Evolutionary conservation across 2,888 invertebrate species (phyloP).

Genomic region (Sarcophaga rosellei): DNA sequence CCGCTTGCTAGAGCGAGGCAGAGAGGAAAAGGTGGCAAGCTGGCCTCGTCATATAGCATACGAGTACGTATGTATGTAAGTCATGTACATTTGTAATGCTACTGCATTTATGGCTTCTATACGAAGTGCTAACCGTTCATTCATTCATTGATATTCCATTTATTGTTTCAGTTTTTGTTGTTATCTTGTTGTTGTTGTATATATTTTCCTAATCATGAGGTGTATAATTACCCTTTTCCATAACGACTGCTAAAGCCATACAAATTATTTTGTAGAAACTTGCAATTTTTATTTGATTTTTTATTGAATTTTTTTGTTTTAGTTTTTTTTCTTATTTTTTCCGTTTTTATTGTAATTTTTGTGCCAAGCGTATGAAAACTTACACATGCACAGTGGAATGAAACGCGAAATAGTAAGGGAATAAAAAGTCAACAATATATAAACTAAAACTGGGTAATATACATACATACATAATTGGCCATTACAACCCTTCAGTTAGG

Average conservation of each 20-base stretch:
- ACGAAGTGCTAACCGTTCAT: constrained; percentile 19
- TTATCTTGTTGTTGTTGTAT: neutral
- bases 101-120: constrained; percentile 36
- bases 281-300: constrained; percentile 44
- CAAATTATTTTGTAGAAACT: constrained; percentile 40
- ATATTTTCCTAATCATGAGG: constrained; percentile 52
- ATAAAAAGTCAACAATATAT: too few species aligned
- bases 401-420: neutral
- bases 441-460: too few species aligned
- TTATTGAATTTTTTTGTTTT: neutral
- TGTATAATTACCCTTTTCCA: constrained; percentile 59
- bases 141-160: constrained; percentile 8
- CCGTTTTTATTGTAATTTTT: too few species aligned
- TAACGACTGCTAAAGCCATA: constrained; percentile 48
- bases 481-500: too few species aligned
- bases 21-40: constrained; percentile 28
- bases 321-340: neutral
- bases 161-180: neutral
- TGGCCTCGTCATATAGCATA: constrained; percentile 16
- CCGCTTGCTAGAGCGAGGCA: neutral
- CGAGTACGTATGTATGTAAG: neutral
- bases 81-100: neutral
- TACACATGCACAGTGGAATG: constrained; percentile 19
- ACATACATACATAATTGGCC: too few species aligned
- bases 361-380: constrained; percentile 19